Percentiles rank a stretch among this genome's conserved stretches.
These are phyloP conservation scores for Callopanchax toddi DNA, from an alignment of 2,113 vertebrate genomes.

Conservation along the genomic window DNA sequence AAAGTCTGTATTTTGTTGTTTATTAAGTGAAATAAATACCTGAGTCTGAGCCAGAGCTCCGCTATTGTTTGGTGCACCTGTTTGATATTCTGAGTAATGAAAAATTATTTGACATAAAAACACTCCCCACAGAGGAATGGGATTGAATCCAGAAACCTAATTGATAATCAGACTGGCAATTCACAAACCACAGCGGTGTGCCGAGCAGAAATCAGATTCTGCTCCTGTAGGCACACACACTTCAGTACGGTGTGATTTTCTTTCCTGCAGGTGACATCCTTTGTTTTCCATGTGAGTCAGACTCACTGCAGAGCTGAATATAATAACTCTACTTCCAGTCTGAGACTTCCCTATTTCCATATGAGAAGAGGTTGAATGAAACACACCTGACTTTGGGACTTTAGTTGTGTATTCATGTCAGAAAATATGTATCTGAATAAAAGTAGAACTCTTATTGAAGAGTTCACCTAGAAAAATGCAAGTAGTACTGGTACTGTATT, in stretches of 20 bases:
- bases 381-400: conserved; percentile 10
- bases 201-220: conserved; percentile 41
- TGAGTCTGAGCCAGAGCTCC: conserved; percentile 8
- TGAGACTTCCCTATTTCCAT: conserved; percentile 30
- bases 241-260: conserved; percentile 22
- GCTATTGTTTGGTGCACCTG: conserved; percentile 9
- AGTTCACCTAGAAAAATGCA: conserved; percentile 9
- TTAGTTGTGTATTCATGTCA: conserved; percentile 24
- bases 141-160: conserved; percentile 39
- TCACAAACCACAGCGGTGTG: conserved; percentile 22
- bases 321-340: conserved; percentile 27
- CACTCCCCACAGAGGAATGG: conserved; percentile 28
- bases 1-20: conserved; percentile 26
- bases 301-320: conserved; percentile 24
- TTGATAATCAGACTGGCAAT: conserved; percentile 35
- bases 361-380: conserved; percentile 26
- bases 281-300: conserved; percentile 24
- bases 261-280: conserved; percentile 27
- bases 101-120: conserved; percentile 22
- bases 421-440: conserved; percentile 36
- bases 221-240: conserved; percentile 20
- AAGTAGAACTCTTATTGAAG: conserved; percentile 16
- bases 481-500: too few relatives aligned
- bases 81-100: conserved; percentile 43
- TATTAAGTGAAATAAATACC: conserved; percentile 13